A percentile compares a stretch with the other conserved stretches of the same genome.
These are phyloP conservation scores for Cheilinus undulatus DNA, from an alignment of 2,113 vertebrate genomes.

Conservation along the genomic window DNA sequence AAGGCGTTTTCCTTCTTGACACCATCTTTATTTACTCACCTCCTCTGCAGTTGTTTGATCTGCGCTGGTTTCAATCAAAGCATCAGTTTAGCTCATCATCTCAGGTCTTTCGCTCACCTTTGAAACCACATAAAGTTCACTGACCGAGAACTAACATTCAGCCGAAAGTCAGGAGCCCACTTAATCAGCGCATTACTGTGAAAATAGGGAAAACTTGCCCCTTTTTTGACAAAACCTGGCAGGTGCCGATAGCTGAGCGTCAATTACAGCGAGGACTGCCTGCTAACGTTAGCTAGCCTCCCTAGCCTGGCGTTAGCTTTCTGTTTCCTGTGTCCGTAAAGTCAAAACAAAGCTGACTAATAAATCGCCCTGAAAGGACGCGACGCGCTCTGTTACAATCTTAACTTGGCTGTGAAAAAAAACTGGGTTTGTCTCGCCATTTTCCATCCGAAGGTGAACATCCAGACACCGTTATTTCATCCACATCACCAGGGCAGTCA, in stretches of 20 bases:
- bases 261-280: slow-evolving; percentile 18
- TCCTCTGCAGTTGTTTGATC: slow-evolving; percentile 65
- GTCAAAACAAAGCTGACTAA: background rate
- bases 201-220: background rate
- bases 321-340: background rate
- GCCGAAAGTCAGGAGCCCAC: background rate
- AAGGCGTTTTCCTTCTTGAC: background rate
- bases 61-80: slow-evolving; percentile 51
- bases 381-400: background rate
- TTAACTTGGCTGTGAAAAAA: background rate
- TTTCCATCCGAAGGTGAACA: background rate
- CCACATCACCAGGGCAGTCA: slow-evolving; percentile 41
- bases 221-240: background rate
- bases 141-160: background rate
- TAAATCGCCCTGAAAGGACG: background rate
- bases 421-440: background rate
- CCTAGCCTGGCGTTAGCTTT: slow-evolving; percentile 23
- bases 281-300: slow-evolving; percentile 50
- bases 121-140: slow-evolving; percentile 9
- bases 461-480: slow-evolving; percentile 47
- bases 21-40: slow-evolving; percentile 59
- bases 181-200: background rate
- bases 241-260: slow-evolving; percentile 40
- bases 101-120: background rate
- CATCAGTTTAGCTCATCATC: slow-evolving; percentile 66